Evolutionary conservation across 2,888 invertebrate species (phyloP).

Genomic region (Eucera pruinosa): DNA sequence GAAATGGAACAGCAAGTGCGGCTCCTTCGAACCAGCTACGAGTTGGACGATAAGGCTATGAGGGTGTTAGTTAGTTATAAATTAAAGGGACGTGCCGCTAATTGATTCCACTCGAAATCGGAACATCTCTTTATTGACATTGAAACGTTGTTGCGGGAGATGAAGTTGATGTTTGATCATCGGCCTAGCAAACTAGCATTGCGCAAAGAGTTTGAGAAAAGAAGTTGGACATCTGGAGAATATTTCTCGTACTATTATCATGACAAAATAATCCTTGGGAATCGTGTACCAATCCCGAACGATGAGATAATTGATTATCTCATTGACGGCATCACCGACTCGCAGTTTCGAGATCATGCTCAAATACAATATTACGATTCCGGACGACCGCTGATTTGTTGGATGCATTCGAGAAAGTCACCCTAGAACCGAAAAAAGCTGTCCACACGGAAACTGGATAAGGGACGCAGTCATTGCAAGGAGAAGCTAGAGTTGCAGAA

Average conservation of each 20-base stretch:
- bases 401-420: too few relatives aligned
- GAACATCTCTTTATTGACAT: background rate
- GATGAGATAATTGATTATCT: background rate
- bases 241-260: background rate
- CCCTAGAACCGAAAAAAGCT: too few relatives aligned
- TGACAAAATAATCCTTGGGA: background rate
- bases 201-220: background rate
- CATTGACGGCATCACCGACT: slow-evolving; percentile 1
- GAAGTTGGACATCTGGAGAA: background rate
- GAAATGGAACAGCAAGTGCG: too few relatives aligned
- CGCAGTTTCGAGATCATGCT: background rate
- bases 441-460: too few relatives aligned
- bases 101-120: background rate
- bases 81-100: background rate
- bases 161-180: background rate
- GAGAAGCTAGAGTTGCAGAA: too few relatives aligned
- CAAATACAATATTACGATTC: too few relatives aligned
- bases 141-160: background rate
- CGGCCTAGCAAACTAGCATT: too few relatives aligned
- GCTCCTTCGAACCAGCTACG: too few relatives aligned
- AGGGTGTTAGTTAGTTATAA: background rate
- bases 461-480: too few relatives aligned
- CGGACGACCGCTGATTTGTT: too few relatives aligned
- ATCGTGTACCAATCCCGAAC: background rate
- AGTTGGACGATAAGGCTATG: background rate